Percentiles rank a stretch among this genome's conserved stretches.
Evolutionary conservation across 2,888 invertebrate species (phyloP).

Genomic region (Nomada lathburiana): DNA sequence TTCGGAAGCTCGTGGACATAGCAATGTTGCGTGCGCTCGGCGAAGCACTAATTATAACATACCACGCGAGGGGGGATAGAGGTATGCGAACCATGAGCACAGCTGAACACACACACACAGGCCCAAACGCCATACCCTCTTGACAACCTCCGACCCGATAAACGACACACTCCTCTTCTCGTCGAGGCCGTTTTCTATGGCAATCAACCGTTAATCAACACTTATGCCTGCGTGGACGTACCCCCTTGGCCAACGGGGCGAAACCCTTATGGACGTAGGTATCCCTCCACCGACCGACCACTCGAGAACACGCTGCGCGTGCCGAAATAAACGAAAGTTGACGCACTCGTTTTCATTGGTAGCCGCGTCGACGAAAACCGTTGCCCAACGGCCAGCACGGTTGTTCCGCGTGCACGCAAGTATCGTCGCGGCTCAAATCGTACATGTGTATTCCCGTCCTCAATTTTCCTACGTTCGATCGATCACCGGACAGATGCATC

Average conservation of each 20-base stretch:
- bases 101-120: constrained; percentile 33
- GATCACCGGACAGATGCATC: constrained; percentile 16
- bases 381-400: too few relatives aligned
- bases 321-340: not conserved
- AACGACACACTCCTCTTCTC: constrained; percentile 34
- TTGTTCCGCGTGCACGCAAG: too few relatives aligned
- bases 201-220: constrained; percentile 70
- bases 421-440: not conserved
- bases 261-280: constrained; percentile 44
- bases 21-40: constrained; percentile 71
- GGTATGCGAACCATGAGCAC: constrained; percentile 72
- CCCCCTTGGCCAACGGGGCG: constrained; percentile 45
- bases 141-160: not conserved
- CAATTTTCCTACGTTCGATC: constrained; percentile 13
- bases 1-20: constrained; percentile 72
- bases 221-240: constrained; percentile 49
- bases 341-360: not conserved
- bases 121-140: constrained; percentile 6
- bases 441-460: too few relatives aligned
- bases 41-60: constrained; percentile 79
- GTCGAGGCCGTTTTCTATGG: constrained; percentile 46
- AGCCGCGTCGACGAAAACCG: too few relatives aligned
- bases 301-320: constrained; percentile 10
- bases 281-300: constrained; percentile 15
- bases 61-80: constrained; percentile 70